These are phyloP conservation scores for Eudemis profundana DNA, from an alignment of 2,888 invertebrate species.

Conservation along the genomic window DNA sequence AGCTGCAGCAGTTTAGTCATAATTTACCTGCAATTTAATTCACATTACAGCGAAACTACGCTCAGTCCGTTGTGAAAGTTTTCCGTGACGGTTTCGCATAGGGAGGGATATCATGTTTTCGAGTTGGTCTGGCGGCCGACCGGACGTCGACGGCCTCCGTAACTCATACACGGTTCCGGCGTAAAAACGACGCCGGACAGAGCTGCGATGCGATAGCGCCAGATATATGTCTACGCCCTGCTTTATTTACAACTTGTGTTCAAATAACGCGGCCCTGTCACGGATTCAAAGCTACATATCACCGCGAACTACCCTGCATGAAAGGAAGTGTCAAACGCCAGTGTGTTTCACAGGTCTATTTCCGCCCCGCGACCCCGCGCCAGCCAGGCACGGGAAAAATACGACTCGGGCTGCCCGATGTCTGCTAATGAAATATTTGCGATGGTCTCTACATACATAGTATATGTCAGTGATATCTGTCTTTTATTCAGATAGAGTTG, in stretches of 20 bases:
- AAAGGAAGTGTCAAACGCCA: constrained; percentile 46
- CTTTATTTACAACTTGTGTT: constrained; percentile 69
- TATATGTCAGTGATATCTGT: neutral
- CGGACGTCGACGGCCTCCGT: constrained; percentile 68
- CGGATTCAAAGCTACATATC: constrained; percentile 49
- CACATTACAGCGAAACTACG: constrained; percentile 38
- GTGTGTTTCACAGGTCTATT: constrained; percentile 40
- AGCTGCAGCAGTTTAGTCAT: constrained; percentile 39
- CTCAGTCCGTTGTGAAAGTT: constrained; percentile 29
- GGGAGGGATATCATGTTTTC: constrained; percentile 38
- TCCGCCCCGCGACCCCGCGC: constrained; percentile 17
- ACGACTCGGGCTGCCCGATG: neutral
- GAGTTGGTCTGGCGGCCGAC: constrained; percentile 46
- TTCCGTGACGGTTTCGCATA: constrained; percentile 27
- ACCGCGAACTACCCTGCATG: constrained; percentile 46
- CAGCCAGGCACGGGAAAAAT: neutral
- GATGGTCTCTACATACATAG: neutral
- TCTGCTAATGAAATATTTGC: constrained; percentile 1
- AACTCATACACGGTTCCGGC: constrained; percentile 80
- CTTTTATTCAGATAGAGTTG: neutral
- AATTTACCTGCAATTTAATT: constrained; percentile 41
- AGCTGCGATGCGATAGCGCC: constrained; percentile 60
- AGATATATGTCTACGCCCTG: constrained; percentile 58
- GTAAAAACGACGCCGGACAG: constrained; percentile 75
- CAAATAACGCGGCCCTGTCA: constrained; percentile 49